phyloP scores from a whole-genome alignment of 2,888 invertebrate genomes.

The Pristionchus exspectatus region DNA sequence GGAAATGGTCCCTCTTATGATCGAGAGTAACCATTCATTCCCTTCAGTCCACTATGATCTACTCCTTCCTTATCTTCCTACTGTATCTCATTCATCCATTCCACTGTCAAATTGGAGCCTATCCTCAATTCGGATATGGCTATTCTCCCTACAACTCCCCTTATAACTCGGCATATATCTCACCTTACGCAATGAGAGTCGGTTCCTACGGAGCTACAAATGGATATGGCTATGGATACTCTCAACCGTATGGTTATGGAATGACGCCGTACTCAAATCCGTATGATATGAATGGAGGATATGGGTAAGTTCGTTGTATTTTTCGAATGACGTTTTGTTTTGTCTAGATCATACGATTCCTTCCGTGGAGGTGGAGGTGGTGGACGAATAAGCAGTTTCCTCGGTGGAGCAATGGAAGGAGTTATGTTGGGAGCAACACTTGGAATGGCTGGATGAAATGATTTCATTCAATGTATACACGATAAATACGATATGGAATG shows the following conservation, averaged over 20 bases:
- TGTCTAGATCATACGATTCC: not conserved
- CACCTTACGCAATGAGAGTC: not conserved
- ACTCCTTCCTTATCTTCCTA: not conserved
- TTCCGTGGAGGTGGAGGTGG: slow-evolving; percentile 13
- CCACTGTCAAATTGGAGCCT: slow-evolving; percentile 8
- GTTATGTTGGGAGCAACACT: slow-evolving; percentile 49
- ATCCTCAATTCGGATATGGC: slow-evolving; percentile 27
- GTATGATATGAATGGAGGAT: not conserved
- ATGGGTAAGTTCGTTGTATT: slow-evolving; percentile 33
- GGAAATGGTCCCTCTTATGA: slow-evolving; percentile 16
- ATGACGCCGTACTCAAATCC: not conserved
- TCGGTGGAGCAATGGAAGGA: slow-evolving; percentile 54
- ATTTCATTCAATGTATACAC: slow-evolving; percentile 9
- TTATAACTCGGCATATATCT: slow-evolving; percentile 2
- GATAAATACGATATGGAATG: slow-evolving; percentile 32
- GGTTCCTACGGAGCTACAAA: slow-evolving; percentile 40
- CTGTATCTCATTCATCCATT: not conserved
- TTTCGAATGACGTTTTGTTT: not conserved
- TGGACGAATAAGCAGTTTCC: slow-evolving; percentile 29
- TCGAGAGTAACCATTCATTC: slow-evolving; percentile 44
- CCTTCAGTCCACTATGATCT: slow-evolving; percentile 43
- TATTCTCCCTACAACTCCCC: not conserved
- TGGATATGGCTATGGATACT: not conserved
- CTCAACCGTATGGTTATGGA: slow-evolving; percentile 48
- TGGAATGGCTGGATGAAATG: slow-evolving; percentile 50